Evolutionary conservation across 2,888 invertebrate genomes (phyloP).

Genomic region (Hermaeophaga mercurialis): DNA sequence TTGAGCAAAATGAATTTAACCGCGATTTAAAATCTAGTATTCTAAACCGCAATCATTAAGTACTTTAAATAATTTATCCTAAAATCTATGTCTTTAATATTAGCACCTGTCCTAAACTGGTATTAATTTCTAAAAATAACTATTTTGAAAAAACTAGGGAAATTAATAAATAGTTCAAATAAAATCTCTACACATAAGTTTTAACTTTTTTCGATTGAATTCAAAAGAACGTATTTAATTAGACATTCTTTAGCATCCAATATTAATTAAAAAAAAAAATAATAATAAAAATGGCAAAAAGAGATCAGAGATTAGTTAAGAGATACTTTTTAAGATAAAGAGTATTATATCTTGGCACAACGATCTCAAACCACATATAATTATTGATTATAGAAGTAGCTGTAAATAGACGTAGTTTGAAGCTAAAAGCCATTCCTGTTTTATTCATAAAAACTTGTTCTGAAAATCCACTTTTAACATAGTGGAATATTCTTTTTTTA

Average conservation of each 20-base stretch:
- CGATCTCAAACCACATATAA: constrained; percentile 39
- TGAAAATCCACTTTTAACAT: neutral
- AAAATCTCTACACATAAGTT: neutral
- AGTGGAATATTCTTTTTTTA: neutral
- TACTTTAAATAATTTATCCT: constrained; percentile 4
- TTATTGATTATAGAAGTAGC: constrained; percentile 17
- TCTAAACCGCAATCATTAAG: constrained; percentile 6
- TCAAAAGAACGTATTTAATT: neutral
- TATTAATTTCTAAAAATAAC: neutral
- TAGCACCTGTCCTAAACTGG: constrained; percentile 5
- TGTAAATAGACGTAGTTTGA: constrained; percentile 9
- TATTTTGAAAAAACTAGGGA: neutral
- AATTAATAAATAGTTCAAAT: neutral
- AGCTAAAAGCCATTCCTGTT: constrained; percentile 21
- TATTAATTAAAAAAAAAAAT: neutral
- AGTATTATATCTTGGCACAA: constrained; percentile 42
- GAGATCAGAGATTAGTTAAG: constrained; percentile 19
- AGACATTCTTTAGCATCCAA: neutral
- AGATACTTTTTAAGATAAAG: constrained; percentile 22
- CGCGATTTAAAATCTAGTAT: neutral
- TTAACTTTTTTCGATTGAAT: neutral
- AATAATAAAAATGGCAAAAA: constrained; percentile 17
- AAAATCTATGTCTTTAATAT: constrained; percentile 3
- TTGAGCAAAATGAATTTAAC: too few relatives aligned
- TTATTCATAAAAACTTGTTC: constrained; percentile 4